Conservation (phyloP, 2,888 invertebrate species). For the Parascotia fuliginaria region DNA sequence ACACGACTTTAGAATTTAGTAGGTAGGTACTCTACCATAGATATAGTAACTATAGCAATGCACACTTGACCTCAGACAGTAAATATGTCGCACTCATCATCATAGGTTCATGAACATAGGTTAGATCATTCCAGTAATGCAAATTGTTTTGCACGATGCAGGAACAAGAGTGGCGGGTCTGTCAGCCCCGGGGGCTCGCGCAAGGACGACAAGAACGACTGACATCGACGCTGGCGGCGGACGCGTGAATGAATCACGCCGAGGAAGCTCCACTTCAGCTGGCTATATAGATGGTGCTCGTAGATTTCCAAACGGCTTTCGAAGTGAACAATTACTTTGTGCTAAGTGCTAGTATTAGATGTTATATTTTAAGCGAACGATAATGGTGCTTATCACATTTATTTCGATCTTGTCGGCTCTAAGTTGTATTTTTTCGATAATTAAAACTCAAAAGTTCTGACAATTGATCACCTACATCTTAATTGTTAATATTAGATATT, state of each 20-base stretch:
- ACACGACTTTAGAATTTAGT: no score
- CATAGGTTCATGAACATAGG: no score
- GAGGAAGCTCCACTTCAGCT: slow-evolving; percentile 39
- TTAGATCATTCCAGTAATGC: background rate
- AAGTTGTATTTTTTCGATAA: no score
- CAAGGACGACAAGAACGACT: slow-evolving; percentile 48
- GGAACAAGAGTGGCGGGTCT: slow-evolving; percentile 36
- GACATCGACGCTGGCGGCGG: slow-evolving; percentile 42
- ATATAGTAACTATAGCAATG: no score
- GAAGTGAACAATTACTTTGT: background rate
- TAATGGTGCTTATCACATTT: background rate
- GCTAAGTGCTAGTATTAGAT: slow-evolving; percentile 1
- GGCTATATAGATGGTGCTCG: slow-evolving; percentile 56
- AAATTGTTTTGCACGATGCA: slow-evolving; percentile 9
- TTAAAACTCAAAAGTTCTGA: no score
- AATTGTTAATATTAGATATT: no score
- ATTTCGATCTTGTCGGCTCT: no score
- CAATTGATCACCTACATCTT: no score
- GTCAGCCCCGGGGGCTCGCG: slow-evolving; percentile 34
- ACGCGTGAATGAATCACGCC: slow-evolving; percentile 43
- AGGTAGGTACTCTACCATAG: no score
- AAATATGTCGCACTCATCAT: no score
- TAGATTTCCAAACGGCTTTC: slow-evolving; percentile 35
- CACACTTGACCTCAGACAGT: no score
- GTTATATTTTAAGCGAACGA: background rate